These are phyloP conservation scores for Hemichromis elongatus DNA, from an alignment of 2,113 vertebrate species.

Conservation along the genomic window DNA sequence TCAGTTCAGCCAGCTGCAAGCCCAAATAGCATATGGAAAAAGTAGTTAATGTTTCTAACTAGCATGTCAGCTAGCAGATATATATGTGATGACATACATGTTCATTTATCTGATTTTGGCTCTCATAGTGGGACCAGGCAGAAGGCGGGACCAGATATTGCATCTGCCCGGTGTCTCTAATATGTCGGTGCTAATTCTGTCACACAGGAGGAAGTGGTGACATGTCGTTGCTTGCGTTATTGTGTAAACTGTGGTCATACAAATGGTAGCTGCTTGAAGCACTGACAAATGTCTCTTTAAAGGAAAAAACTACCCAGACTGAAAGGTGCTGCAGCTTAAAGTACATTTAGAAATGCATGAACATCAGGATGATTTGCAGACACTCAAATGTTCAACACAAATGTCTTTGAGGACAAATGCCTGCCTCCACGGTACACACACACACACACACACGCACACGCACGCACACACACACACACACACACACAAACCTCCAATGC, in stretches of 20 bases:
- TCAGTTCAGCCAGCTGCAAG: background rate
- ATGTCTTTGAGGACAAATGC: constrained; percentile 18
- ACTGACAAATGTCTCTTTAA: background rate
- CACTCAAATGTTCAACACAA: constrained; percentile 3
- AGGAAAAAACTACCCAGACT: background rate
- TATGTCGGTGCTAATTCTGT: background rate
- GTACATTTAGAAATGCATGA: background rate
- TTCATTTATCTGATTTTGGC: background rate
- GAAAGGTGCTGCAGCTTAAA: background rate
- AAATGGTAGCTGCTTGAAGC: background rate
- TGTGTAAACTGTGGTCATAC: background rate
- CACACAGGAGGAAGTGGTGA: background rate
- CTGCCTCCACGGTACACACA: background rate
- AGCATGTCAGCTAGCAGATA: background rate
- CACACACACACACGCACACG: background rate
- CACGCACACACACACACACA: background rate
- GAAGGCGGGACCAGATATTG: background rate
- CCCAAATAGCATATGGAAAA: background rate
- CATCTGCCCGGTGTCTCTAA: background rate
- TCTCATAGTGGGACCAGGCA: background rate
- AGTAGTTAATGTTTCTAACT: background rate
- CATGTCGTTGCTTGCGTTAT: background rate
- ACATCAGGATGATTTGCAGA: background rate
- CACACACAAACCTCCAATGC: background rate
- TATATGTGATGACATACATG: background rate